Conservation (phyloP, 2,797 vertebrate species). For the Gouania willdenowi region DNA sequence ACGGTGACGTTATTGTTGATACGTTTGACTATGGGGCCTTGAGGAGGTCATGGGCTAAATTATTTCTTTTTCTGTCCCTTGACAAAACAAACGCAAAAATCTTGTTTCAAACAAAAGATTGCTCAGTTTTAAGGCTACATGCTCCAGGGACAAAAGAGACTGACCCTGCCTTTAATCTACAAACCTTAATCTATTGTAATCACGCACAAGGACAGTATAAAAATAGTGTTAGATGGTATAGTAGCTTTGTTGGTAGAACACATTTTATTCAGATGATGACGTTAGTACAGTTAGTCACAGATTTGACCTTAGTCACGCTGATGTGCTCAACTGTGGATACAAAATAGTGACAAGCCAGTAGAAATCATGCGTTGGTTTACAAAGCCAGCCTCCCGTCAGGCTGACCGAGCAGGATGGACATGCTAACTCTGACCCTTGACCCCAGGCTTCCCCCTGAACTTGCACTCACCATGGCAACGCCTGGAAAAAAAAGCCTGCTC, state of each 20-base stretch:
- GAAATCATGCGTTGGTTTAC: slow-evolving; percentile 2
- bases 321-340: neutral
- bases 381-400: slow-evolving; percentile 13
- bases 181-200: slow-evolving; percentile 17
- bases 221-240: neutral
- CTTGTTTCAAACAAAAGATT: neutral
- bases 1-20: slow-evolving; percentile 19
- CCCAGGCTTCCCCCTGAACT: slow-evolving; percentile 21
- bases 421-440: slow-evolving; percentile 36
- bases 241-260: slow-evolving; percentile 28
- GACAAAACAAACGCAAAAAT: no score
- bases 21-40: slow-evolving; percentile 8
- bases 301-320: slow-evolving; percentile 44
- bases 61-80: slow-evolving; percentile 1
- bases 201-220: neutral
- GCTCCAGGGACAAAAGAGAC: neutral
- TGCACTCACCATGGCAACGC: slow-evolving; percentile 33
- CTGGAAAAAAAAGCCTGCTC: slow-evolving; percentile 33
- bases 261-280: slow-evolving; percentile 21
- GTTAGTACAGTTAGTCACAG: slow-evolving; percentile 15
- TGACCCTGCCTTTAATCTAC: slow-evolving; percentile 19
- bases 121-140: neutral
- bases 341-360: slow-evolving; percentile 10
- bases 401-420: slow-evolving; percentile 44
- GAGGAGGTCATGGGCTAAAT: neutral